These are phyloP conservation scores for Origma solitaria DNA, from an alignment of 2,113 vertebrate genomes.

Conservation along the genomic window DNA sequence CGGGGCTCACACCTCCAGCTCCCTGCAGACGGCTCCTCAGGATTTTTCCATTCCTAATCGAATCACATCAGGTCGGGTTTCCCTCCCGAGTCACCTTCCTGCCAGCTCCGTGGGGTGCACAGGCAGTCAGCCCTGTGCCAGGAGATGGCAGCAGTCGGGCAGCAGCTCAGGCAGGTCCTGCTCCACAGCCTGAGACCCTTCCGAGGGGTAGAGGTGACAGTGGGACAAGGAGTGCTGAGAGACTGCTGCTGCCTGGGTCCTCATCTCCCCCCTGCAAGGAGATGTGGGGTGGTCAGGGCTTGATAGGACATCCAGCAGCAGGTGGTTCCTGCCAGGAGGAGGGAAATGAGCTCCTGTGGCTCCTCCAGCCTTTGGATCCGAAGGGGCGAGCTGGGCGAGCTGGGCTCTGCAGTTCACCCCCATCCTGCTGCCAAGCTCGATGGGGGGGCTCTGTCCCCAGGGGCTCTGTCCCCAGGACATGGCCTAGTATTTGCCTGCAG, in stretches of 20 bases:
- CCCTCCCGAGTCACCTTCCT: neutral
- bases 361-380: rapidly evolving
- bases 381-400: neutral
- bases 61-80: neutral
- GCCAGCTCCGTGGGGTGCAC: neutral
- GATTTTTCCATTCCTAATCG: neutral
- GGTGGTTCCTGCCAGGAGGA: neutral
- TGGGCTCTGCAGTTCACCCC: neutral
- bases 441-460: too few relatives aligned
- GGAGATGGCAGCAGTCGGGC: neutral
- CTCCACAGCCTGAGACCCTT: neutral
- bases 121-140: neutral
- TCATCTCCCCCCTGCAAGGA: neutral
- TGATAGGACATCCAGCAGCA: rapidly evolving
- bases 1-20: neutral
- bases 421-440: neutral
- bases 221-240: neutral
- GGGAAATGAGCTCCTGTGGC: rapidly evolving
- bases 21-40: neutral
- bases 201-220: neutral
- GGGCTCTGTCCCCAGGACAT: too few relatives aligned
- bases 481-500: neutral
- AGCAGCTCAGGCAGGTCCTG: rapidly evolving
- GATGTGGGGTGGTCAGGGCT: neutral
- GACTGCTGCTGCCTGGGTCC: neutral